These are phyloP conservation scores for Acanthiza pusilla DNA, from an alignment of 2,797 vertebrate species.

Conservation along the genomic window DNA sequence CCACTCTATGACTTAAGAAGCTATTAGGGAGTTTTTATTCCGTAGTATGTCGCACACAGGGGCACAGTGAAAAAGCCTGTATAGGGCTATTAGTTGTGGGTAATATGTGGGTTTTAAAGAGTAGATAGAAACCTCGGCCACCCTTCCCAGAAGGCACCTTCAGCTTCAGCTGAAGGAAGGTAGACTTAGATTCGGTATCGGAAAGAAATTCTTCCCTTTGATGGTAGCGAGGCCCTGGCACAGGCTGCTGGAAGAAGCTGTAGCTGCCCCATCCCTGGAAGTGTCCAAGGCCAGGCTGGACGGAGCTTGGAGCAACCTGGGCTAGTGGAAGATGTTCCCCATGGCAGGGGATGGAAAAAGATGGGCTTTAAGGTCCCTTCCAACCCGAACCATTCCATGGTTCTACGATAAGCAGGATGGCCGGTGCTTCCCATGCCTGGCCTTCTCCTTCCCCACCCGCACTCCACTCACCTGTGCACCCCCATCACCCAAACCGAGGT, in stretches of 20 bases:
- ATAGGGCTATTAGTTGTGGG: background rate
- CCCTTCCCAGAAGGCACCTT: background rate
- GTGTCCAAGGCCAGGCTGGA: background rate
- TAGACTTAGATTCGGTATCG: background rate
- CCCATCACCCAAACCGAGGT: background rate
- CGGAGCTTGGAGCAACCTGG: background rate
- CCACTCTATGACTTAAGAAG: background rate
- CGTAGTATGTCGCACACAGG: fast-evolving
- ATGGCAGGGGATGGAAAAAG: background rate
- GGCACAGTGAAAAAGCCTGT: background rate
- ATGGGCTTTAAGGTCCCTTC: background rate
- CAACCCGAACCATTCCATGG: background rate
- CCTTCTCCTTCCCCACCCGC: background rate
- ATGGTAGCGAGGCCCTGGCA: background rate
- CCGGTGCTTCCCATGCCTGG: background rate
- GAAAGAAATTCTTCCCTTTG: background rate
- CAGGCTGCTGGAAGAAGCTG: background rate
- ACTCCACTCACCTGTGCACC: background rate
- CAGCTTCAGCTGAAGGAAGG: background rate
- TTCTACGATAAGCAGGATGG: background rate
- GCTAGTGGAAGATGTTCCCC: background rate
- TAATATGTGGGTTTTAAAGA: background rate
- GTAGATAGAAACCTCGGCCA: background rate
- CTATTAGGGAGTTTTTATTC: background rate
- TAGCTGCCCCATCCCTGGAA: background rate